phyloP scores from a whole-genome alignment of 2,113 vertebrate species.

The Psilopogon haemacephalus region DNA sequence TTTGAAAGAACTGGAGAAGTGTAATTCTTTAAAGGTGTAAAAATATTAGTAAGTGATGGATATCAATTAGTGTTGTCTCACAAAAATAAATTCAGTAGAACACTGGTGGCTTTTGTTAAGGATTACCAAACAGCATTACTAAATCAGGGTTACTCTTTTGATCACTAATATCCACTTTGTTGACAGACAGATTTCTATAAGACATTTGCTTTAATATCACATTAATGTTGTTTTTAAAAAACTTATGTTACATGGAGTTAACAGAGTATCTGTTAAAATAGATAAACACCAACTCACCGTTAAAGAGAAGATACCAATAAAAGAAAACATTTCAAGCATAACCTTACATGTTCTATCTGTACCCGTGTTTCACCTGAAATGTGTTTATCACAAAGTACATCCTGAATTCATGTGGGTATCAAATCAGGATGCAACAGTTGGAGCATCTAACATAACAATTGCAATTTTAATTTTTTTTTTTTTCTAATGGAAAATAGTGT shows the following conservation, averaged over 20 bases:
- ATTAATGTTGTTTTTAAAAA: not conserved
- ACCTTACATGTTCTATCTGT: not conserved
- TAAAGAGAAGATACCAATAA: not conserved
- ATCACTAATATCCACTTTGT: not conserved
- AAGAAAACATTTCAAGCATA: not conserved
- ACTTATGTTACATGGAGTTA: not conserved
- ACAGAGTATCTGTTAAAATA: not conserved
- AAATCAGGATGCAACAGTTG: not conserved
- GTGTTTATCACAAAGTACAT: not conserved
- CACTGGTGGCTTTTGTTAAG: not conserved
- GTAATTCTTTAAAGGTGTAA: not conserved
- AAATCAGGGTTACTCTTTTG: not conserved
- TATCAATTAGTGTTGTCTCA: not conserved
- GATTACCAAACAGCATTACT: no score
- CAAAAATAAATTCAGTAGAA: not conserved
- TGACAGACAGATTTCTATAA: not conserved
- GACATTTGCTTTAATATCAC: not conserved
- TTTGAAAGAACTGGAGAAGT: not conserved
- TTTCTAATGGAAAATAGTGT: not conserved
- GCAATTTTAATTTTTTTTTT: not conserved
- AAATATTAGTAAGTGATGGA: not conserved
- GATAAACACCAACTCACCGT: not conserved
- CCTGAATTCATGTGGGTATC: not conserved
- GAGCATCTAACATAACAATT: not conserved
- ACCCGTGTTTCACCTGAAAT: not conserved